Base-by-base conservation (phyloP, 2,113 vertebrate genomes). In the Genyomyrus donnyi region DNA sequence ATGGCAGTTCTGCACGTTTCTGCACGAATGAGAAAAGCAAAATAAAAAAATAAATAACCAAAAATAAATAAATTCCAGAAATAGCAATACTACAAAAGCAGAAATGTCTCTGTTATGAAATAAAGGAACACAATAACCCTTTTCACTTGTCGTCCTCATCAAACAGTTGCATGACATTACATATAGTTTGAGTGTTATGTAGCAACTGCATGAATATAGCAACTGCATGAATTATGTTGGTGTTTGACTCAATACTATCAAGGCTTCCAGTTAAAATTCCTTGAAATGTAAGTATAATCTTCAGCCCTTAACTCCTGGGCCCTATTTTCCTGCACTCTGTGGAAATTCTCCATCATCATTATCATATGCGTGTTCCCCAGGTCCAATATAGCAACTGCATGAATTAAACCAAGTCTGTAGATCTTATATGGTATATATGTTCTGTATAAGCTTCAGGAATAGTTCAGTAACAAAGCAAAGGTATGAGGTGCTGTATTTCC, bases 331-430 rank as follows among this genome's bases (percentile, higher is more conserved):
- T 53, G 21, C 56, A 31, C 27, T 80, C 4, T 77, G 70, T 39
- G 17, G 6, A 80, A 27, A 15, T 50, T 45, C 84, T 45, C 80
- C 24, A 5, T 77, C 15, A 0, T 85, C 13, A 52, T 19, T 2
- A 27, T 84, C 11, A 42, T 90, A 15, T 92, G 85, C 91, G 27
- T 88, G 31, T 48, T 90, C 91, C 88, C 1, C 96, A 99, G 98
- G 94, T 99, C 35, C 35, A 35, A 35, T 35, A 35, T 35, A 35
- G 35, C 35, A 35, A 35, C 35, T 70, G 24, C 62, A 70, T 31
- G 62, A 27, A 70, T 70, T 70, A 70, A 31, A 27, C 62, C 62
- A 70, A 70, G 3, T 3, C 3, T 66, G n/a, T 66, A 66, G n/a
- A 70, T 70, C 27, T 31, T 70, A 31, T 70, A 31, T 70, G n/a